phyloP scores from a whole-genome alignment of 2,797 vertebrate genomes.

The Scyliorhinus canicula region DNA sequence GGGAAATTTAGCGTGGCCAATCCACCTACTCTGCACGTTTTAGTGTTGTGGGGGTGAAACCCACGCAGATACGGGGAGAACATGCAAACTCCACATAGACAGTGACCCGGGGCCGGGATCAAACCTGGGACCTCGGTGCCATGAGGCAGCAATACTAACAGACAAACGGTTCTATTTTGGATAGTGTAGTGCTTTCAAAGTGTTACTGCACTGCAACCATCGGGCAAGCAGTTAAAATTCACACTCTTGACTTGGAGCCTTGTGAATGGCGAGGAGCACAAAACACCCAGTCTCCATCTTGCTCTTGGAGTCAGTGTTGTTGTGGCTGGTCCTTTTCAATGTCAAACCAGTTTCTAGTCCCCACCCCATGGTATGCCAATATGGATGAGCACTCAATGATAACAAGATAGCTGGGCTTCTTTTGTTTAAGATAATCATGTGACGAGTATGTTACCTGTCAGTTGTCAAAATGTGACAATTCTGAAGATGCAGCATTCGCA shows the following conservation, averaged over 20 bases:
- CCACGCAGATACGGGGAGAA: too few species aligned
- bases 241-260: neutral
- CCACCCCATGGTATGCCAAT: neutral
- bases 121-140: too few species aligned
- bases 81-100: too few species aligned
- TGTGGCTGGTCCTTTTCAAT: neutral
- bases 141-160: too few species aligned
- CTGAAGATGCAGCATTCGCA: neutral
- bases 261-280: neutral
- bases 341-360: neutral
- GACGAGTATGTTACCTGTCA: neutral
- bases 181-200: neutral
- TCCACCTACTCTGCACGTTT: too few species aligned
- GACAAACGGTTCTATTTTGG: too few species aligned
- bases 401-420: neutral
- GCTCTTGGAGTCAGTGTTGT: neutral
- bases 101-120: too few species aligned
- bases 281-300: neutral
- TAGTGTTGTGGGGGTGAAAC: too few species aligned
- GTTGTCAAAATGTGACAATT: neutral
- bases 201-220: neutral
- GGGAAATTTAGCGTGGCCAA: too few species aligned
- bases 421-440: neutral
- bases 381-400: neutral
- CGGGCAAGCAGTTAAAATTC: neutral